Base-by-base conservation (phyloP, 2,888 invertebrate genomes). In the Allygus modestus region DNA sequence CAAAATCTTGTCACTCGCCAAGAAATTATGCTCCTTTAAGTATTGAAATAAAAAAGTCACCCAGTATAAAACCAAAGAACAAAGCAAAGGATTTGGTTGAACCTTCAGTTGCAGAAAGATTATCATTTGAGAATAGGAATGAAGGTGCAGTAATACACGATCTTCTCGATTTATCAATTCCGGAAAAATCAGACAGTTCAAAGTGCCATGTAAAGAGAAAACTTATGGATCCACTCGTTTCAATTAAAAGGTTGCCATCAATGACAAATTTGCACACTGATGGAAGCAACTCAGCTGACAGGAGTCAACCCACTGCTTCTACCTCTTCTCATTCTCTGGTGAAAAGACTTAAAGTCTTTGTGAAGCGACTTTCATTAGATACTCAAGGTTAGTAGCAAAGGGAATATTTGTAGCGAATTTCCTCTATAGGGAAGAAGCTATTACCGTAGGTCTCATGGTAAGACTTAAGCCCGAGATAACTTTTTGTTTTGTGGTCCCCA, bases 1-100 rank as follows among this genome's bases (percentile, higher is more conserved):
- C 79, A 33, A 54, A 79, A 33, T 26, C 28, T 1, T 31, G 43
- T 17, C 26, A 15, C 9, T 41, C 84, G 9, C 81, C 84, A 26
- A 81, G 31, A 79, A 69, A 65, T 26, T 85, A 83, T 51, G 69
- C 46, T 65, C 65, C 61, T 51, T 28, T 79, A 46, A 23, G 65
- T 71, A 54, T 84, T 17, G 69, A 79, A 71, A 81, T 84, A 28
- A 84, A 84, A 33, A 84, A 69, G n/a, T 84, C 84, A 33, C 84
- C 84, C 20, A 79, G 69, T 7, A 26, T 28, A 17, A 71, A 46
- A 12, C 23, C n/a, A 17, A 81, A 58, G n/a, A 11, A 5, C 20
- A 28, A 65, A 31, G 28, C 28, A 0, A 31, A 65, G 12, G 28
- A 31, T 5, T 23, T 54, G 12, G 31, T 26, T 17, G 31, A 28